These are phyloP conservation scores for Entelurus aequoreus DNA, from an alignment of 2,113 vertebrate species.

Conservation along the genomic window DNA sequence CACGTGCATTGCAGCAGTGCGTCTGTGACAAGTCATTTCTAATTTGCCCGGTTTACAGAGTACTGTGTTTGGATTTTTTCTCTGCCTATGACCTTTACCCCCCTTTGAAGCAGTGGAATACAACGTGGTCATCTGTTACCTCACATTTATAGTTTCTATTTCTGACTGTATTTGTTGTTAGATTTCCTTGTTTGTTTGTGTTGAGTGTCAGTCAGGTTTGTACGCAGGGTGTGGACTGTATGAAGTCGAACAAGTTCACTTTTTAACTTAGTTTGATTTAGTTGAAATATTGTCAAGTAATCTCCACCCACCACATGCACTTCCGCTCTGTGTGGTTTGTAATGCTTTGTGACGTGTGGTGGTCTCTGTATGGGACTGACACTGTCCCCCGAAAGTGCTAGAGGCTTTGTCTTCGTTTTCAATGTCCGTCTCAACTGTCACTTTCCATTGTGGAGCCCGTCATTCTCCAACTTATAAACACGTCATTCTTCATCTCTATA, in stretches of 20 bases:
- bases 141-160: no score
- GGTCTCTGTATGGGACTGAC: slow-evolving; percentile 39
- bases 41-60: no score
- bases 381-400: slow-evolving; percentile 26
- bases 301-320: not conserved
- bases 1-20: no score
- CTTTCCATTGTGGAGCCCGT: slow-evolving; percentile 39
- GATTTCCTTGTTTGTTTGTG: no score
- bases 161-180: no score
- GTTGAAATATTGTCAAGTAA: not conserved
- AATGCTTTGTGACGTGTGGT: slow-evolving; percentile 11
- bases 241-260: not conserved
- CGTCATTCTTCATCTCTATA: not conserved
- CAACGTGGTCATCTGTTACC: no score
- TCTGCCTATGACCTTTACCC: no score
- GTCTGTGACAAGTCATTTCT: no score
- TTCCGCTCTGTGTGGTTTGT: slow-evolving; percentile 6
- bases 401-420: slow-evolving; percentile 41
- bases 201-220: no score
- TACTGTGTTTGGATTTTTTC: no score
- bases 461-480: slow-evolving; percentile 11
- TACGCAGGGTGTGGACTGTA: not conserved
- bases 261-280: not conserved
- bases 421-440: slow-evolving; percentile 36
- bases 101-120: no score